Conservation (phyloP, 1,140 invertebrate genomes). For the Galleria mellonella region DNA sequence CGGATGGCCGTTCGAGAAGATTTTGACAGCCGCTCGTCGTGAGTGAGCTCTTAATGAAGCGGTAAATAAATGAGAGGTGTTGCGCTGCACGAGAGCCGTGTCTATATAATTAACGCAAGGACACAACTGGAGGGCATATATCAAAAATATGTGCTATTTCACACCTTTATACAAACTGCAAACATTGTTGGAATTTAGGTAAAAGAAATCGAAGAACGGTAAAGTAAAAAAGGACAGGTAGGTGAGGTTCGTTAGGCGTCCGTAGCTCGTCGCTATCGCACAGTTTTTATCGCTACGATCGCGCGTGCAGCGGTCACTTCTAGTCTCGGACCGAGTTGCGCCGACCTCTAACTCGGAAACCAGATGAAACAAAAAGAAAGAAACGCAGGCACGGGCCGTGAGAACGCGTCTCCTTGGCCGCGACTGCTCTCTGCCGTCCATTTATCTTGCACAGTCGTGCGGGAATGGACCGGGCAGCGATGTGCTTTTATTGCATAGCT, state of each 20-base stretch:
- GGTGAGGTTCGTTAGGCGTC: constrained; percentile 46
- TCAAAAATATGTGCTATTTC: not conserved
- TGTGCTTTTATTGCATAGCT: constrained; percentile 69
- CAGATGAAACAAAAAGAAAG: constrained; percentile 65
- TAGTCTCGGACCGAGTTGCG: constrained; percentile 42
- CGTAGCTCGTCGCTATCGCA: constrained; percentile 28
- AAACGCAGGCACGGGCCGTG: constrained; percentile 67
- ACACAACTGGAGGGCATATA: too few species aligned
- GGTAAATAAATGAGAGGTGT: constrained; percentile 71
- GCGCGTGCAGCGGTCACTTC: constrained; percentile 61
- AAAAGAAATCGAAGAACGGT: constrained; percentile 6
- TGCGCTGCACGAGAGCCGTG: constrained; percentile 45
- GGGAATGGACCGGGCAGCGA: constrained; percentile 58
- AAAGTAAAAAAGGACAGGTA: constrained; percentile 23
- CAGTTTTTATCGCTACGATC: constrained; percentile 54
- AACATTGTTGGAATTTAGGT: too few species aligned
- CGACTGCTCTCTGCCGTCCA: constrained; percentile 46
- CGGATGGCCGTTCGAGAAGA: constrained; percentile 49
- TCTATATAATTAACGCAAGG: constrained; percentile 52
- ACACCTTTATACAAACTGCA: constrained; percentile 5
- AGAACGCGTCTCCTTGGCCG: constrained; percentile 59
- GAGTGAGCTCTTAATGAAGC: constrained; percentile 69
- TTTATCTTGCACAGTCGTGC: constrained; percentile 71
- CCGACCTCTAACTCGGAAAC: constrained; percentile 69
- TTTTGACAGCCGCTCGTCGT: constrained; percentile 63